Conservation (phyloP, 2,888 invertebrate species). For the Hermaeophaga mercurialis region DNA sequence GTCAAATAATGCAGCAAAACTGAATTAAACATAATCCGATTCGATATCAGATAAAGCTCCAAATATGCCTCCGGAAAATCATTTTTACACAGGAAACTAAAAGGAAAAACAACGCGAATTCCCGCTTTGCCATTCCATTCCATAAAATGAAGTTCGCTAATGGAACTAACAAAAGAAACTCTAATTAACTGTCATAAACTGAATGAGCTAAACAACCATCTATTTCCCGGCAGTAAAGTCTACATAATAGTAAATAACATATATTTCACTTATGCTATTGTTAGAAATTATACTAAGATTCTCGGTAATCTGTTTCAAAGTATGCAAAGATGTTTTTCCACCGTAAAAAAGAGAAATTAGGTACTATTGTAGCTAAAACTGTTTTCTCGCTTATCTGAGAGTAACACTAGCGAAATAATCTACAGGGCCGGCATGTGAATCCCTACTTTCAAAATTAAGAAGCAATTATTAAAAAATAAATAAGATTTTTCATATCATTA, state of each 20-base stretch:
- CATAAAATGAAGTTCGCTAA: neutral
- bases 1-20: neutral
- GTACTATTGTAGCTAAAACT: neutral
- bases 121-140: neutral
- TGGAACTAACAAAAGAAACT: slow-evolving; percentile 1
- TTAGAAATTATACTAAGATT: slow-evolving; percentile 12
- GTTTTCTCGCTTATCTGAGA: neutral
- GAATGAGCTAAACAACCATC: slow-evolving; percentile 2
- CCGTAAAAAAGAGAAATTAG: neutral
- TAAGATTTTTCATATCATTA: too few relatives aligned
- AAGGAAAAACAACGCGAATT: neutral
- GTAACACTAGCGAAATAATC: neutral
- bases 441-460: too few relatives aligned
- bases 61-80: neutral
- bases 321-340: slow-evolving; percentile 5
- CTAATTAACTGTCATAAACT: slow-evolving; percentile 1
- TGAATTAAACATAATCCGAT: neutral
- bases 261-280: slow-evolving; percentile 12
- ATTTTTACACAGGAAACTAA: neutral
- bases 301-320: slow-evolving; percentile 3
- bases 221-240: neutral
- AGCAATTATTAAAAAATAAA: too few relatives aligned
- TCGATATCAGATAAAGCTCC: neutral
- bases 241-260: slow-evolving; percentile 6
- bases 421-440: neutral